Evolutionary conservation across 2,113 vertebrate genomes (phyloP).

Genomic region (Tragelaphus scriptus): DNA sequence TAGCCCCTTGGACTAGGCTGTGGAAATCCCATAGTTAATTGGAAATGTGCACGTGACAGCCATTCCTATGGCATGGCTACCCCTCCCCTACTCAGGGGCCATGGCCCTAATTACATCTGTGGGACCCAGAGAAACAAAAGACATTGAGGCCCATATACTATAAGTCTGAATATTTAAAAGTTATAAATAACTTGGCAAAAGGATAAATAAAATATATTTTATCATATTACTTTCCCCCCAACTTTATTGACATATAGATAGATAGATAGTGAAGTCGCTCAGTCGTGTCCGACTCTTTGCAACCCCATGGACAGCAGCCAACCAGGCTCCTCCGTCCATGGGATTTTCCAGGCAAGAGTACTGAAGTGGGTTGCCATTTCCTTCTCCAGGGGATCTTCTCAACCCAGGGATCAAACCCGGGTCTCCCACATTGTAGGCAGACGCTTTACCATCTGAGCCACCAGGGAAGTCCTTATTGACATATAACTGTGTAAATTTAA

Average conservation of each 20-base stretch:
- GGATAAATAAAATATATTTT: neutral
- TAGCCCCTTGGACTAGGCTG: neutral
- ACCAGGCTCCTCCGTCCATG: too few relatives aligned
- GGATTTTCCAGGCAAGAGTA: too few relatives aligned
- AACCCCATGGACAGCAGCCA: too few relatives aligned
- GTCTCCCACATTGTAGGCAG: too few relatives aligned
- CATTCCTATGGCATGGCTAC: neutral
- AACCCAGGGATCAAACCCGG: too few relatives aligned
- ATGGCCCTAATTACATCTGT: neutral
- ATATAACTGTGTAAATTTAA: neutral
- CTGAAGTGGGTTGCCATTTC: too few relatives aligned
- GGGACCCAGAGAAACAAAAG: neutral
- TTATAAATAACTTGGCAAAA: neutral
- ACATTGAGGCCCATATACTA: neutral
- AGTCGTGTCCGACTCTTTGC: too few relatives aligned
- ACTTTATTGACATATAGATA: neutral
- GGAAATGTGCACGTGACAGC: neutral
- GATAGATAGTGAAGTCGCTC: too few relatives aligned
- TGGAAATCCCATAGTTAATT: neutral
- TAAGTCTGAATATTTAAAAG: neutral
- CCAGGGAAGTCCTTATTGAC: neutral
- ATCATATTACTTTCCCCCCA: neutral
- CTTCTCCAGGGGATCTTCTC: too few relatives aligned
- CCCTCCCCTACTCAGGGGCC: neutral
- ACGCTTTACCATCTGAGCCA: too few relatives aligned